phyloP scores from a whole-genome alignment of 1,140 invertebrate species.

The Pseudachorutes palmiensis region DNA sequence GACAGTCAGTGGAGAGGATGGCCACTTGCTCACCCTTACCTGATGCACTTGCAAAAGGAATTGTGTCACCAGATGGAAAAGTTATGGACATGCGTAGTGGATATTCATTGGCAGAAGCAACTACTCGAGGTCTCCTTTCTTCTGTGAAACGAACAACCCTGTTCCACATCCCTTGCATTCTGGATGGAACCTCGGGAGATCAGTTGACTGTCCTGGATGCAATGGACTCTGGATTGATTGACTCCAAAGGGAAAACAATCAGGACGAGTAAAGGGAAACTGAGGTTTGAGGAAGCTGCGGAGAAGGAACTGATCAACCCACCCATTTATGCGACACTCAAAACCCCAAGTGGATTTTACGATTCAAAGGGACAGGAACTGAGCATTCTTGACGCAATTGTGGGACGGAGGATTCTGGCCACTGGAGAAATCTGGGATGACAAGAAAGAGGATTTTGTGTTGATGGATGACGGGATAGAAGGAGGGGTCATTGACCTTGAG shows the following conservation, averaged over 20 bases:
- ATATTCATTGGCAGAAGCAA: constrained; percentile 56
- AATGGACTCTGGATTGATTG: constrained; percentile 48
- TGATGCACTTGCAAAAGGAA: constrained; percentile 66
- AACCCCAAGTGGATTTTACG: constrained; percentile 25
- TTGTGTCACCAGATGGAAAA: constrained; percentile 65
- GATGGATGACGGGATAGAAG: constrained; percentile 74
- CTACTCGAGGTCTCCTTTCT: constrained; percentile 22
- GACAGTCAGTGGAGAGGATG: constrained; percentile 67
- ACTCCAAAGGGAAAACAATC: constrained; percentile 12
- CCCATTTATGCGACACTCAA: constrained; percentile 28
- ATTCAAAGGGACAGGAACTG: constrained; percentile 51
- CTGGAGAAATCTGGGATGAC: constrained; percentile 73
- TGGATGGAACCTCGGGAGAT: constrained; percentile 48
- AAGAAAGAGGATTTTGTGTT: constrained; percentile 65
- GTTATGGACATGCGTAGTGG: constrained; percentile 65
- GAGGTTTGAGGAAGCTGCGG: constrained; percentile 39
- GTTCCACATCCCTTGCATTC: constrained; percentile 56
- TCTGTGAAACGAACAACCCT: constrained; percentile 38
- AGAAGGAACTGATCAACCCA: constrained; percentile 32
- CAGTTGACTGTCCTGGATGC: constrained; percentile 46
- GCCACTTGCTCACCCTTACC: constrained; percentile 82
- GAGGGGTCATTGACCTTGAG: constrained; percentile 72
- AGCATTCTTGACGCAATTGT: constrained; percentile 77
- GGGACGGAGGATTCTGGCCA: constrained; percentile 70
- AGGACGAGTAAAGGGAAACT: constrained; percentile 9